These are phyloP conservation scores for Ametastegia equiseti DNA, from an alignment of 2,888 invertebrate genomes.

Conservation along the genomic window DNA sequence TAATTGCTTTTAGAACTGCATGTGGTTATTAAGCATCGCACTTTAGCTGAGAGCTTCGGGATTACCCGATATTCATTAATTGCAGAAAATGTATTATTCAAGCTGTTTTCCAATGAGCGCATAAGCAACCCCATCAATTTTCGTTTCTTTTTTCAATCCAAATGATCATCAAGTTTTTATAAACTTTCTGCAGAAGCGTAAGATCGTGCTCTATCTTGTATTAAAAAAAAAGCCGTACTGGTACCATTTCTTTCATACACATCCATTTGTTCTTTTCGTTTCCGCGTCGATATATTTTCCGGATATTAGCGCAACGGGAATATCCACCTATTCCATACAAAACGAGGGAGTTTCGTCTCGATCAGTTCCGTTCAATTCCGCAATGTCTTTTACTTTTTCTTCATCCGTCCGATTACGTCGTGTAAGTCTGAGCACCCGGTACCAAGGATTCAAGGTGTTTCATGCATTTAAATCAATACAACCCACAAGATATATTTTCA, in stretches of 20 bases:
- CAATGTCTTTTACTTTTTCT: neutral
- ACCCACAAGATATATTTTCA: neutral
- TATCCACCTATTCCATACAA: neutral
- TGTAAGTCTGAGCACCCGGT: neutral
- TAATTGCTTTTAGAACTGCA: neutral
- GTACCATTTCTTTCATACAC: neutral
- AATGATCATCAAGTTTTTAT: neutral
- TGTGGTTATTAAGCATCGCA: neutral
- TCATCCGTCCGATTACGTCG: neutral
- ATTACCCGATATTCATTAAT: too few relatives aligned
- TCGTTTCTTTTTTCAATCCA: neutral
- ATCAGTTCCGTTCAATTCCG: neutral
- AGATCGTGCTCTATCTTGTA: too few relatives aligned
- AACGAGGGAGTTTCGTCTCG: neutral
- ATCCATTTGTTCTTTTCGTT: neutral
- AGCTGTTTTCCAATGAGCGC: neutral
- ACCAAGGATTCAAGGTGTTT: neutral
- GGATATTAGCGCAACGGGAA: neutral
- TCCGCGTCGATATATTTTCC: constrained; percentile 5
- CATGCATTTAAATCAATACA: neutral
- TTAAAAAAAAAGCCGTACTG: neutral
- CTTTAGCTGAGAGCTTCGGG: too few relatives aligned
- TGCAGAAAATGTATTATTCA: neutral
- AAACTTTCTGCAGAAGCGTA: too few relatives aligned
- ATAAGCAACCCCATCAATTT: neutral